Evolutionary conservation across 2,113 vertebrate species (phyloP), one percentile per base, ranked within the genome.

Genomic region (Pangasianodon hypophthalmus): DNA sequence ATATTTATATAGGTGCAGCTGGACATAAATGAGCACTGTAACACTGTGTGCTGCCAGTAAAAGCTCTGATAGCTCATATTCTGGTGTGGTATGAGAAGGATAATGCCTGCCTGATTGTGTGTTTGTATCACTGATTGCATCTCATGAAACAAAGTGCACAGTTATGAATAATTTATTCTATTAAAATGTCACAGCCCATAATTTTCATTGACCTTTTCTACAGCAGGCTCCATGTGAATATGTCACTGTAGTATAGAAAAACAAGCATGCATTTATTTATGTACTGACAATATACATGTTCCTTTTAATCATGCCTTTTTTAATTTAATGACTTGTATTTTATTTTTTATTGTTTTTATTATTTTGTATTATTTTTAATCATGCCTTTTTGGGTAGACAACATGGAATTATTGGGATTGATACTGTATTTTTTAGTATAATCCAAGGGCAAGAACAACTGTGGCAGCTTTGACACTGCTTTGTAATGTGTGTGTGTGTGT

Each of bases 181-280:
- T 88, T 84, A 67, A 54, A 67, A 54, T 81, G 73, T 81, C 69
- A 60, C 58, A 88, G 48, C 37, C 48, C 48, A 54, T 69, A 71
- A 84, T 56, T 56, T 84, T 84, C 54, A 71, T 54, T 69, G 80
- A 56, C 62, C 80, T 44, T 52, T 54, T 79, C 50, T 18, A 86
- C 62, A 71, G 62, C 26, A 46, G 64, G 24, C 26, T 67, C 48
- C 29, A 46, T 64, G 41, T 84, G 79, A 69, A 90, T 90, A 87
- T 71, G 29, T 85, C 87, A 73, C 60, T 96, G 94, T 95, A 95
- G 94, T 96, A 95, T 95, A 94, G 94, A 95, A 93, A 95, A 88
- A 90, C 96, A 94, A 96, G 96, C 94, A 96, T 95, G 95, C 95
- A 95, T 96, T 94, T 91, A 95, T 88, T 46, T 95, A 94, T 95